Evolutionary conservation across 2,797 vertebrate genomes (phyloP), one percentile per base, ranked within the genome.

Genomic region (Prionace glauca): DNA sequence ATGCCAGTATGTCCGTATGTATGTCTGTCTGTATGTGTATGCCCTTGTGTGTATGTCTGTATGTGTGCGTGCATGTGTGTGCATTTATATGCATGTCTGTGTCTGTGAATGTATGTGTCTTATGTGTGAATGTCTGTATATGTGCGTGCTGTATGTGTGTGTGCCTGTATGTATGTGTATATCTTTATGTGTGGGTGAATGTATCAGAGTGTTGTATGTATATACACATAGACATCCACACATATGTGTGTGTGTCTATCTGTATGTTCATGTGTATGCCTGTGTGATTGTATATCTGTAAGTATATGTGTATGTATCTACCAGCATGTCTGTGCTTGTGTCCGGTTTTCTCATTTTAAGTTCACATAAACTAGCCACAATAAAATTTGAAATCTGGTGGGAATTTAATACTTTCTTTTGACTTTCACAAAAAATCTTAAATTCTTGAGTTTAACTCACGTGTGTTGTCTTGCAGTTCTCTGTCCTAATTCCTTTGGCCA

Each of bases 401-500:
- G 32, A 67, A 41, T 67, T 98, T 98, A 98, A 97, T 97, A 96
- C 97, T 98, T 97, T 97, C 98, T 97, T 97, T 97, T 96, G 97
- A 97, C 98, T 98, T 97, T 98, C 98, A 98, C 98, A 74, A 97
- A 97, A 98, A 98, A 77, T 97, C 97, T 97, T 98, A 97, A 99
- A 98, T 99, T 98, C 98, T 99, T 98, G 98, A 99, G 98, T 98
- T 98, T 98, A 98, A 98, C 99, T 91, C 96, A 98, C 99, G 98
- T 99, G 98, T 98, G 99, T 98, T 97, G 97, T 97, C 98, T 98
- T 99, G 98, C 98, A 98, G 98, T 99, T 99, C 65, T 69, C 90
- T 65, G 18, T 16, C 87, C 56, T 91, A 20, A 67, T 69, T 92
- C 65, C 90, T 69, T 69, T 67, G 18, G 65, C 65, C 50, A n/a